Percentiles rank a stretch among this genome's conserved stretches.
Conservation (phyloP, 2,888 invertebrate genomes). For the Diadegma fenestrale region DNA sequence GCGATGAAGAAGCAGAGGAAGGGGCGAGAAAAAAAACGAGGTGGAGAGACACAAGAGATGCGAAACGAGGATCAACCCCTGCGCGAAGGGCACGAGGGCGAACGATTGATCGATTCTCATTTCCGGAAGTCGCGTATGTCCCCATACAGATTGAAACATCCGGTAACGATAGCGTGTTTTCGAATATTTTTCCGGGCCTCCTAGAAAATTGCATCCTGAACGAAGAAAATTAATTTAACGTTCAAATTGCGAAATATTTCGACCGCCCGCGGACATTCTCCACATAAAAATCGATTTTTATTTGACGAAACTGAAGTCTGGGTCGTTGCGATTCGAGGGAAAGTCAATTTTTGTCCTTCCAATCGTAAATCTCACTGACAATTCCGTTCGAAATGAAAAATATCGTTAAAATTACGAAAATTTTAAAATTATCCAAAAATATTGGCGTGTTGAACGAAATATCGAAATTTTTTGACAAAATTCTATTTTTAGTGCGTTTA, state of each 20-base stretch:
- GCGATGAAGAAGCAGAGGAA: slow-evolving; percentile 16
- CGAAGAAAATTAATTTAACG: not conserved
- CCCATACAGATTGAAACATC: slow-evolving; percentile 42
- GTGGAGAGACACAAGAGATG: not conserved
- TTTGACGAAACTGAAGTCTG: no score
- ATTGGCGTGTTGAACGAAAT: no score
- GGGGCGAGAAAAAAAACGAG: slow-evolving; percentile 12
- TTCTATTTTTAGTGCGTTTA: no score
- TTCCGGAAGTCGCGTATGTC: slow-evolving; percentile 36
- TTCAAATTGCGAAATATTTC: not conserved
- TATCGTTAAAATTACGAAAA: no score
- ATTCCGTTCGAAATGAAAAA: no score
- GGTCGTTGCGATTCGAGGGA: no score
- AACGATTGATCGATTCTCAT: slow-evolving; percentile 48
- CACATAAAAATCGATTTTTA: no score
- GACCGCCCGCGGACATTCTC: slow-evolving; percentile 13
- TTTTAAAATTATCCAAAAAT: no score
- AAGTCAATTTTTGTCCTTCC: no score
- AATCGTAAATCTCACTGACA: no score
- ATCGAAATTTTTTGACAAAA: no score
- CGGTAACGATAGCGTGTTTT: slow-evolving; percentile 17
- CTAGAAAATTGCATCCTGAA: not conserved
- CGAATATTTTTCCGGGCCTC: slow-evolving; percentile 22
- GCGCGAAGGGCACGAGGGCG: not conserved
- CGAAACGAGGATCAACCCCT: slow-evolving; percentile 13